These are phyloP conservation scores for Macrosteles quadrilineatus DNA, from an alignment of 1,140 invertebrate species.

Conservation along the genomic window DNA sequence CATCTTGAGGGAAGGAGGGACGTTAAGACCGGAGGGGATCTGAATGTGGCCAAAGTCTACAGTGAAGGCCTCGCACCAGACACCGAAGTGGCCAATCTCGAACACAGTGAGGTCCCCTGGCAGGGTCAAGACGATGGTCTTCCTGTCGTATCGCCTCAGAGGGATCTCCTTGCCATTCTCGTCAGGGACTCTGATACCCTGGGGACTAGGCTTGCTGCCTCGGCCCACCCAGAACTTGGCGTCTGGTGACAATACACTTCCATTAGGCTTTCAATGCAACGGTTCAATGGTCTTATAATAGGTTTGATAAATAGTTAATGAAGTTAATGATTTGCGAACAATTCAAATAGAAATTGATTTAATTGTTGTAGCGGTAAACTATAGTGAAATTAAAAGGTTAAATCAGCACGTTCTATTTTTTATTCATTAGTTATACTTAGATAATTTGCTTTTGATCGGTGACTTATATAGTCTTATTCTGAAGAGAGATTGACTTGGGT, in stretches of 20 bases:
- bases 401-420: too few relatives aligned
- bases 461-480: too few relatives aligned
- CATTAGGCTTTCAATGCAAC: too few relatives aligned
- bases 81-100: slow-evolving; percentile 82
- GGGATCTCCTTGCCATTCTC: slow-evolving; percentile 85
- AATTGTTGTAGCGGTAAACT: too few relatives aligned
- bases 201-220: slow-evolving; percentile 72
- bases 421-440: too few relatives aligned
- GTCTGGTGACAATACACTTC: slow-evolving; percentile 73
- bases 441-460: too few relatives aligned
- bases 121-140: slow-evolving; percentile 83
- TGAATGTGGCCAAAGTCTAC: slow-evolving; percentile 87
- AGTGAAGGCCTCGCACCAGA: slow-evolving; percentile 86
- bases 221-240: slow-evolving; percentile 89
- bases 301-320: too few relatives aligned
- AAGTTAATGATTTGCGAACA: too few relatives aligned
- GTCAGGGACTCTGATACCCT: slow-evolving; percentile 80
- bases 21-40: slow-evolving; percentile 71
- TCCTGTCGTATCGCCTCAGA: slow-evolving; percentile 74
- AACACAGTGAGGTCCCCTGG: slow-evolving; percentile 79
- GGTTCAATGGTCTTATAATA: too few relatives aligned
- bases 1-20: slow-evolving; percentile 91
- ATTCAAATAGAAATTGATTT: too few relatives aligned
- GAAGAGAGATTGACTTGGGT: too few relatives aligned
- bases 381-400: too few relatives aligned